Base-by-base conservation (phyloP, 1,140 invertebrate genomes). In the Nylanderia fulva region DNA sequence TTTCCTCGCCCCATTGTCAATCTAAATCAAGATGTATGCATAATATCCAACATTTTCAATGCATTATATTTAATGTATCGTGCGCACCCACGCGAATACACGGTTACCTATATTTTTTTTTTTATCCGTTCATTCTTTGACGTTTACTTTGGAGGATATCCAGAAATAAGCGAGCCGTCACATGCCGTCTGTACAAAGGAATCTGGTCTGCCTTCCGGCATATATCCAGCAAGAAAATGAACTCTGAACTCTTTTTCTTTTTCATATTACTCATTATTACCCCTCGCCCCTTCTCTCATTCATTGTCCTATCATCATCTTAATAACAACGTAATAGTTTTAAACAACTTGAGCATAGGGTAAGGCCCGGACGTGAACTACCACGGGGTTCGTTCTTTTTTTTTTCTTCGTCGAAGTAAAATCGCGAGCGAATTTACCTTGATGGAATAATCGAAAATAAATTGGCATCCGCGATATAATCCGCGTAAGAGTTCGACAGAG, bases 271-370 rank as follows among this genome's bases (percentile, higher is more conserved):
- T 21, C 63, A 29, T 79, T 79, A 76, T 61, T 77, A 64, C 48
- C 72, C 54, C 75, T 33, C 84, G 58, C 54, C 66, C 84, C 68
- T 77, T 76, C 64, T 85, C 64, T 72, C 54, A 21, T 76, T 75
- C 61, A 54, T 66, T 66, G 64, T 72, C 82, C 88, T 90, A 86
- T 88, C 91, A 88, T 87, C 91, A 84, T 92, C 91, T 93, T 93
- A 93, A 92, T 92, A 94, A 94, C 92, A 93, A 94, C 94, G 86
- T 94, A 94, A 94, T 93, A 90, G 90, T 94, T 88, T 88, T 90
- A 94, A 94, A 94, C 92, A 94, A 94, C 92, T 94, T 94, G 93
- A 94, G 93, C 93, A 94, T 92, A 94, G 92, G 45, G 90, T 91
- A 91, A 89, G 83, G 87, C 89, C 88, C 75, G 85, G 76, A 75